Conservation (phyloP, 2,888 invertebrate species). For the Empis livida region DNA sequence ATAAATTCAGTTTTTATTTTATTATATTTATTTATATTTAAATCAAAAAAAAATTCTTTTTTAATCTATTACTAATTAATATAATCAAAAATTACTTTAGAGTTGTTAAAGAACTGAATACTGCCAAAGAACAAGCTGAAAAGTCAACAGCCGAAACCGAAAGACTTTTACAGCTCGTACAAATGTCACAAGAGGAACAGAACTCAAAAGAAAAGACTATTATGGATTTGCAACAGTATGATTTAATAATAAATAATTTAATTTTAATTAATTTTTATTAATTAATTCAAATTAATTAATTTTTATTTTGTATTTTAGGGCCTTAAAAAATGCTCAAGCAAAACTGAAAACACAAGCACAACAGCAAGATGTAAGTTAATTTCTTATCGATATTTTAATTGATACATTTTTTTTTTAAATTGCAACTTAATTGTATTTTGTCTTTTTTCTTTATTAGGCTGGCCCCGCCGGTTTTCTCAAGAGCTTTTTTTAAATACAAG, state of each 20-base stretch:
- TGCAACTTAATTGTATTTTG: too few species aligned
- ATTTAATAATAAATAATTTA: conserved; percentile 16
- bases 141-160: conserved; percentile 79
- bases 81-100: conserved; percentile 16
- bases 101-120: conserved; percentile 45
- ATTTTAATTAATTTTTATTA: neutral
- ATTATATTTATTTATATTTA: neutral
- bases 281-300: neutral
- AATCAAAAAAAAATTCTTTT: too few species aligned
- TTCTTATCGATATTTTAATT: too few species aligned
- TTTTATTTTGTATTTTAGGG: conserved; percentile 40
- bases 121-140: conserved; percentile 67
- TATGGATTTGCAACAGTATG: conserved; percentile 84
- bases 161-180: conserved; percentile 72
- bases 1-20: neutral
- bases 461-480: conserved; percentile 89
- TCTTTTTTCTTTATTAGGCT: conserved; percentile 46
- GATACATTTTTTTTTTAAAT: too few species aligned
- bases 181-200: conserved; percentile 90
- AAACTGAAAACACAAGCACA: conserved; percentile 73
- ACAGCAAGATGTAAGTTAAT: conserved; percentile 41
- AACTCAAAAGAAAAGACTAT: conserved; percentile 86
- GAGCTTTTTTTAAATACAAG: conserved; percentile 72
- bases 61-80: too few species aligned
- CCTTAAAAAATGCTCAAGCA: conserved; percentile 79